Conservation (phyloP, 2,888 invertebrate genomes). For the Temnothorax ravouxi region DNA sequence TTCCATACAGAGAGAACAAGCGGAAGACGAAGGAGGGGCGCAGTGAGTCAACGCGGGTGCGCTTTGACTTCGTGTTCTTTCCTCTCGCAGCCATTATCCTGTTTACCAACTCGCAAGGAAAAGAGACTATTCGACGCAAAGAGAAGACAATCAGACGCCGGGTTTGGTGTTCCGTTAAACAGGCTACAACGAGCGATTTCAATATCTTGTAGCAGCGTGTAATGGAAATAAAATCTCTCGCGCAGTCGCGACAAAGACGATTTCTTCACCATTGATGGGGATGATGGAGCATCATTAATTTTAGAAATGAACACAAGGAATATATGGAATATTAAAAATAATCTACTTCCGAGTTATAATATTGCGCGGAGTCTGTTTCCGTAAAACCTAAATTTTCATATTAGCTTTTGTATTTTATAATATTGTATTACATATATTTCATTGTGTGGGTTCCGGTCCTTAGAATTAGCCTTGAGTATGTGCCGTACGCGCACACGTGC, state of each 20-base stretch:
- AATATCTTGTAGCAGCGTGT: neutral
- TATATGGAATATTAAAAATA: neutral
- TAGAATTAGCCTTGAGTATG: neutral
- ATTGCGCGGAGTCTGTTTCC: neutral
- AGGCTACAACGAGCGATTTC: neutral
- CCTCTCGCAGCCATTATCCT: conserved; percentile 64
- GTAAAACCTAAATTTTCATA: neutral
- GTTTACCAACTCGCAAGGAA: conserved; percentile 43
- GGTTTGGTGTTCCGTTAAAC: conserved; percentile 10
- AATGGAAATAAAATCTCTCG: conserved; percentile 14
- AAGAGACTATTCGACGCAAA: conserved; percentile 36
- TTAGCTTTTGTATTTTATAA: neutral
- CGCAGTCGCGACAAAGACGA: neutral
- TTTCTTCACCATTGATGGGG: neutral
- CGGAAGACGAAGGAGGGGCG: conserved; percentile 62
- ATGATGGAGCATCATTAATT: neutral
- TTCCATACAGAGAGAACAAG: conserved; percentile 80
- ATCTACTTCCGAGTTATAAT: neutral
- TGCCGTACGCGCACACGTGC: neutral
- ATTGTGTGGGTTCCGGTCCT: neutral
- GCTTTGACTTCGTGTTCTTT: conserved; percentile 57
- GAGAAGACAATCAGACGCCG: conserved; percentile 39
- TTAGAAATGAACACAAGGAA: neutral
- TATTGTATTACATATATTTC: neutral
- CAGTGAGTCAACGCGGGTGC: conserved; percentile 71